Conservation (phyloP, 2,888 invertebrate genomes). For the Hypercompe scribonia region DNA sequence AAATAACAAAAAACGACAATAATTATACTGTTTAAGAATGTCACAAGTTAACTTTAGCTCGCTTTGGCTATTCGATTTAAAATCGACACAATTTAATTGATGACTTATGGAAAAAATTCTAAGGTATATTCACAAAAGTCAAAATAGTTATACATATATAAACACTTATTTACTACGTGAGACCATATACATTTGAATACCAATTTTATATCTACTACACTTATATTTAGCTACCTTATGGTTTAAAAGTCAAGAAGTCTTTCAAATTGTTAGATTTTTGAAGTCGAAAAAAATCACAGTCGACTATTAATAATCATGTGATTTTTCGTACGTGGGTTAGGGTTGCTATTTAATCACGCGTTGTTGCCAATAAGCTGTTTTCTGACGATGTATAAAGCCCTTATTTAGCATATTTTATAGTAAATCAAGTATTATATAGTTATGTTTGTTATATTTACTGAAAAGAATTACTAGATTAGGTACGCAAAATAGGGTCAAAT, state of each 20-base stretch:
- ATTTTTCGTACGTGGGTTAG: too few relatives aligned
- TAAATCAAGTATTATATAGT: too few relatives aligned
- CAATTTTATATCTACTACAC: slow-evolving; percentile 40
- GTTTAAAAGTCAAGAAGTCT: slow-evolving; percentile 40
- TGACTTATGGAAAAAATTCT: slow-evolving; percentile 22
- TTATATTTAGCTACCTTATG: slow-evolving; percentile 42
- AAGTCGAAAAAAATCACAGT: too few relatives aligned
- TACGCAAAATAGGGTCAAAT: too few relatives aligned
- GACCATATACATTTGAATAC: slow-evolving; percentile 54
- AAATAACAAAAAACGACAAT: slow-evolving; percentile 45
- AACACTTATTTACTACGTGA: slow-evolving; percentile 49
- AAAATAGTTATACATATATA: slow-evolving; percentile 26
- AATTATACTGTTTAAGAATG: slow-evolving; percentile 40
- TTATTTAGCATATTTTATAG: too few relatives aligned
- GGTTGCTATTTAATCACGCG: too few relatives aligned
- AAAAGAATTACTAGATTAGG: too few relatives aligned
- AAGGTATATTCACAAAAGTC: slow-evolving; percentile 35
- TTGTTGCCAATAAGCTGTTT: too few relatives aligned
- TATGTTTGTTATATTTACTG: too few relatives aligned
- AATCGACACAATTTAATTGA: slow-evolving; percentile 40
- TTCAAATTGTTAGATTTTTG: slow-evolving; percentile 36
- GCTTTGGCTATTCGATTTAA: slow-evolving; percentile 51
- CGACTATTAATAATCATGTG: too few relatives aligned
- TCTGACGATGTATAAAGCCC: too few relatives aligned
- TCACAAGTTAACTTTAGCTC: slow-evolving; percentile 31